Base-by-base conservation (phyloP, 2,888 invertebrate genomes). In the Plagodis pulveraria region DNA sequence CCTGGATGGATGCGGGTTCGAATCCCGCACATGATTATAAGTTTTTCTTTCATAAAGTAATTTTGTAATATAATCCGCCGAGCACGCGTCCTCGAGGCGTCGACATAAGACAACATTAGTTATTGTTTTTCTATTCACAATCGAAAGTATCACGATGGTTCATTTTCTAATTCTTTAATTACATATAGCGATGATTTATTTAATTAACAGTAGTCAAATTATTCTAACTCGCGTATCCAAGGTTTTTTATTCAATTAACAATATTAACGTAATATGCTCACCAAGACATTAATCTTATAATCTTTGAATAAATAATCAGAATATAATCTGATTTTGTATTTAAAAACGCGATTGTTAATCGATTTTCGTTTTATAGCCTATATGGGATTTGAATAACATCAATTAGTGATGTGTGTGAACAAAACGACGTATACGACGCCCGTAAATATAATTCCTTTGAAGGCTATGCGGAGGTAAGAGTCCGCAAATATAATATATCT, bases 291-390 rank as follows among this genome's bases (percentile, higher is more conserved):
- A 63, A 58, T 67, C 67, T 65, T 58, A 54, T 65, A 66, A 63
- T 65, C 63, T 66, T 61, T 64, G 62, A 67, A 69, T 69, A 67
- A 67, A 69, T 67, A 69, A 69, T 63, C 48, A 58, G 53, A 56
- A 58, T 40, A 58, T 58, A 52, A 52, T 38, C 34, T 35, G 52
- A 56, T 46, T 61, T 52, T 34, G 56, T 53, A 56, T 61, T 50
- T 46, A 45, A 56, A 60, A 50, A 63, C 41, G 61, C 59, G 62
- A 67, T 65, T 53, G 60, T 62, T 65, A 66, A 66, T 65, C 65
- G 60, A 69, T 69, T 69, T 62, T 64, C 58, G 64, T 64, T 69
- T 67, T 65, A 67, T 57, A 58, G 52, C 60, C 41, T 38, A 49
- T 41, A 56, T 52, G 60, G 60, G 60, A 61, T 61, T 61, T 56